Evolutionary conservation across 2,888 invertebrate genomes (phyloP).

Genomic region (Chrysolina haemoptera): DNA sequence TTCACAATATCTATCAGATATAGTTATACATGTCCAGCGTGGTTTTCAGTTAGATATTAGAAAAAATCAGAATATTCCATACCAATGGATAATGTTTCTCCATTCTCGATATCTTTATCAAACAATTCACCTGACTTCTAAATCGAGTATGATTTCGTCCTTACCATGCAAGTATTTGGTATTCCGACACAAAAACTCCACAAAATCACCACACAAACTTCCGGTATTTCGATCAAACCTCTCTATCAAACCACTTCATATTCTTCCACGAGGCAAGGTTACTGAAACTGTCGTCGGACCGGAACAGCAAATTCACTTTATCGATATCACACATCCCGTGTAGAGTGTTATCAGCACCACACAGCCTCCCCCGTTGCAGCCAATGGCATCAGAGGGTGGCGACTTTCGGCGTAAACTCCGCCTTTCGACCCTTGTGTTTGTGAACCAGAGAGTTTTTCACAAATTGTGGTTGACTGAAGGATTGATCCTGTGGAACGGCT

Average conservation of each 20-base stretch:
- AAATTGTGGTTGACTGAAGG: background rate
- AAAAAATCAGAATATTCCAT: too few species aligned
- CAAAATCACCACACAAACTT: background rate
- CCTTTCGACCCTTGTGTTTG: conserved; percentile 19
- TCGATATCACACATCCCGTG: conserved; percentile 60
- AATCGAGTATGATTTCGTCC: background rate
- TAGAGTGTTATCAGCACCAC: conserved; percentile 56
- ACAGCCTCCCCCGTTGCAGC: conserved; percentile 56
- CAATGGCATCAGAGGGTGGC: conserved; percentile 48
- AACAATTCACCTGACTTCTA: too few species aligned
- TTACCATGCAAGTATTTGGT: background rate
- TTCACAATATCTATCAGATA: too few species aligned
- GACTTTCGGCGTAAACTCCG: background rate
- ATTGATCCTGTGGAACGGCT: background rate
- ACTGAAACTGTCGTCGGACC: conserved; percentile 40
- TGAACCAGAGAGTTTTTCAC: background rate
- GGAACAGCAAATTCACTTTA: conserved; percentile 56
- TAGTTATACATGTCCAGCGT: too few species aligned
- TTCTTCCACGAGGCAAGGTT: background rate
- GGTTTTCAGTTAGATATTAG: too few species aligned
- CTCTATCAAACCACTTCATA: conserved; percentile 6
- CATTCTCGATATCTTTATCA: too few species aligned
- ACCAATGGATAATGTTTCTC: too few species aligned
- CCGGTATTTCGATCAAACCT: background rate
- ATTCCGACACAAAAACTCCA: background rate